Conservation (phyloP, 2,113 vertebrate genomes). For the Leptocoma aspasia region DNA sequence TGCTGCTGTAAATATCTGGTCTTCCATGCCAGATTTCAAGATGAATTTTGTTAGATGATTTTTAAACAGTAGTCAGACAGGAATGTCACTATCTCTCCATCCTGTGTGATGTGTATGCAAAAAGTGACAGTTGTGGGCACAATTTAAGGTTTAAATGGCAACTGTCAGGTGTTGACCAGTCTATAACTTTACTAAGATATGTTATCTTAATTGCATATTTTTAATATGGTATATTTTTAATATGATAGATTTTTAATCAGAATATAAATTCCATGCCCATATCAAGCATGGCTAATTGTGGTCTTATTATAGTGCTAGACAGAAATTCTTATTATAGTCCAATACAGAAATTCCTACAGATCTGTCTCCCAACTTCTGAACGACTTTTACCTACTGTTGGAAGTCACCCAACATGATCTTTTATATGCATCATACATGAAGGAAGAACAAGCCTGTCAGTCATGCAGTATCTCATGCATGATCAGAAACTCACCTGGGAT, state of each 20-base stretch:
- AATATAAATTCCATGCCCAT: not conserved
- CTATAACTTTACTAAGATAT: not conserved
- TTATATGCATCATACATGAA: slow-evolving; percentile 13
- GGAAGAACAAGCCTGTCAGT: not conserved
- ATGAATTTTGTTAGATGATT: not conserved
- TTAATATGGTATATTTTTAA: not conserved
- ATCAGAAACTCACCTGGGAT: not conserved
- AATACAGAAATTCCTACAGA: not conserved
- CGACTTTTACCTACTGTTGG: not conserved
- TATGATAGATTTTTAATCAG: not conserved
- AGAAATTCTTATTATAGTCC: not conserved
- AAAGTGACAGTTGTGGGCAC: not conserved
- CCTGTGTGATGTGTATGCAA: not conserved
- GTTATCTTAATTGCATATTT: not conserved
- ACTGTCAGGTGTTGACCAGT: not conserved
- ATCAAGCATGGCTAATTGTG: not conserved
- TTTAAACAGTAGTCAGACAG: not conserved
- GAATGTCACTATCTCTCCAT: not conserved
- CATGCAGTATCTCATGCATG: not conserved
- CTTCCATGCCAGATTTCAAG: not conserved
- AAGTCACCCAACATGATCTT: not conserved
- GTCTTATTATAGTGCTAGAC: not conserved
- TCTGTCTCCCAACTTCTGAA: not conserved
- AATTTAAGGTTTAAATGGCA: not conserved
- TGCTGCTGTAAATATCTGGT: not conserved